A percentile compares a stretch with the other conserved stretches of the same genome.
Conservation (phyloP, 2,888 invertebrate species). For the Spisula solida region DNA sequence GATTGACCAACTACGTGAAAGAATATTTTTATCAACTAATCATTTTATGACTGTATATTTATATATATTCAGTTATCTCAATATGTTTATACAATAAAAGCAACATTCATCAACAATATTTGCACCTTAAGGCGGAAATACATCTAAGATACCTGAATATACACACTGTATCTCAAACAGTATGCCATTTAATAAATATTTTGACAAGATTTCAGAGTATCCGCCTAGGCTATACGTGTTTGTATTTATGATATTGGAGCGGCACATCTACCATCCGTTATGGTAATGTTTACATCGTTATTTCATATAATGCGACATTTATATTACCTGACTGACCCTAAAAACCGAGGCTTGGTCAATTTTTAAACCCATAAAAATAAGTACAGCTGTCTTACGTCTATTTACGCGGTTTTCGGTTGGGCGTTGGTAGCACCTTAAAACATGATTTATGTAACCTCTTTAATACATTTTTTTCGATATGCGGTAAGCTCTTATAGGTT, state of each 20-base stretch:
- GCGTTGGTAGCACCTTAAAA: not conserved
- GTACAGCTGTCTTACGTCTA: not conserved
- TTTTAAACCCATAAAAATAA: not conserved
- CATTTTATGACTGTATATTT: not conserved
- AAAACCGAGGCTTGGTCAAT: not conserved
- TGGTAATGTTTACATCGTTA: not conserved
- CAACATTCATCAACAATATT: not conserved
- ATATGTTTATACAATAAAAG: constrained; percentile 1
- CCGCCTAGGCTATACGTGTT: not conserved
- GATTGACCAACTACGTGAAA: not conserved
- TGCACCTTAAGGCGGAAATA: not conserved
- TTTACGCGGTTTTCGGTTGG: not conserved
- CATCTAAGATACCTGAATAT: not conserved
- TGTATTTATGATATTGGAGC: not conserved
- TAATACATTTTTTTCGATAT: not conserved
- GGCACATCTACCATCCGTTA: not conserved
- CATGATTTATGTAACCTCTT: not conserved
- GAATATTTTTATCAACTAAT: not conserved
- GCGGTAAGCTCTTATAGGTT: not conserved
- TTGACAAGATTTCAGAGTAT: not conserved
- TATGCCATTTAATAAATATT: not conserved
- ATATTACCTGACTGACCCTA: not conserved
- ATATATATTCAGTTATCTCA: not conserved
- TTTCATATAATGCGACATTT: constrained; percentile 5
- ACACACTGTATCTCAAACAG: not conserved